These are phyloP conservation scores for Yponomeuta plumbellus DNA, from an alignment of 2,888 invertebrate genomes.

Conservation along the genomic window DNA sequence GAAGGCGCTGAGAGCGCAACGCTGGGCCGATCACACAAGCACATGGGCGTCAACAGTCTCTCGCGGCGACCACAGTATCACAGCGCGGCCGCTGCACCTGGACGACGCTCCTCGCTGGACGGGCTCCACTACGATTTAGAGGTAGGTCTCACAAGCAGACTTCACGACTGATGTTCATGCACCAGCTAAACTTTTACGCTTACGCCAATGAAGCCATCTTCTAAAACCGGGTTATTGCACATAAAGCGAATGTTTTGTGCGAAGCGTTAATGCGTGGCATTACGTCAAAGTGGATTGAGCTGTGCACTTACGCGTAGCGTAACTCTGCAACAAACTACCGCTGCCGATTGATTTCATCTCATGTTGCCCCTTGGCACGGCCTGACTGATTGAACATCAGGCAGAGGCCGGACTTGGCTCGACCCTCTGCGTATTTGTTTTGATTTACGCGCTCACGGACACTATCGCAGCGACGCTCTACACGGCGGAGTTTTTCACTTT, in stretches of 20 bases:
- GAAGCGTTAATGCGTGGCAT: slow-evolving; percentile 30
- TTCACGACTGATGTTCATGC: no score
- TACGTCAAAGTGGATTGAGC: slow-evolving; percentile 28
- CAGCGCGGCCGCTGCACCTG: slow-evolving; percentile 48
- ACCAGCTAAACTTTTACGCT: no score
- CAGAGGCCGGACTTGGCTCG: not conserved
- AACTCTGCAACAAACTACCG: slow-evolving; percentile 17
- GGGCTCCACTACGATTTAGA: slow-evolving; percentile 77
- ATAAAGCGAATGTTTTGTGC: slow-evolving; percentile 29
- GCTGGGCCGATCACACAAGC: slow-evolving; percentile 57
- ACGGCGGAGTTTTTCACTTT: slow-evolving; percentile 45
- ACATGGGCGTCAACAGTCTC: slow-evolving; percentile 65
- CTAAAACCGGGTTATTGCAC: no score
- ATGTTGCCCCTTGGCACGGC: slow-evolving; percentile 25
- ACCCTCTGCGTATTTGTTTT: slow-evolving; percentile 42
- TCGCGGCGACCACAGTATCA: slow-evolving; percentile 49
- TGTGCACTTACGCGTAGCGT: slow-evolving; percentile 11
- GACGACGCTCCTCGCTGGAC: slow-evolving; percentile 65
- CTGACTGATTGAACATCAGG: not conserved
- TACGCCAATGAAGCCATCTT: no score
- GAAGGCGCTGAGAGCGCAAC: slow-evolving; percentile 56
- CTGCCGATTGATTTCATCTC: not conserved
- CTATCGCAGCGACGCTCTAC: slow-evolving; percentile 29
- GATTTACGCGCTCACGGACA: slow-evolving; percentile 38
- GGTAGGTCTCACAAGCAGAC: slow-evolving; percentile 44